Conservation (phyloP, 2,113 vertebrate genomes). For the Macroglossus sobrinus region DNA sequence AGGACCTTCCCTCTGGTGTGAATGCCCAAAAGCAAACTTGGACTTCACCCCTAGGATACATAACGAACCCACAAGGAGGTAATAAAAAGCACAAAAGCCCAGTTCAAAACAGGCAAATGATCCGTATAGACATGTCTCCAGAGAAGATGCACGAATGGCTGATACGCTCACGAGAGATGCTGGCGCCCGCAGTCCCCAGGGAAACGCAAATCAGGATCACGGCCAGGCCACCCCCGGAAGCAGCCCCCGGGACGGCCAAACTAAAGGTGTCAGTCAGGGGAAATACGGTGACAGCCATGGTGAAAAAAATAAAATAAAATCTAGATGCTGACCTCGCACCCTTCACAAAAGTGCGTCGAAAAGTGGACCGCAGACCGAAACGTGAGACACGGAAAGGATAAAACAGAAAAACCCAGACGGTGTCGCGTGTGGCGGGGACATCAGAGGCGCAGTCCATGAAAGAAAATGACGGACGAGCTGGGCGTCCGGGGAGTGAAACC, state of each 20-base stretch:
- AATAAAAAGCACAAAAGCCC: neutral
- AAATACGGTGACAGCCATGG: accelerated
- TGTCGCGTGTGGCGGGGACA: too few relatives aligned
- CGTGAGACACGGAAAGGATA: neutral
- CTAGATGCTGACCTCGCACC: neutral
- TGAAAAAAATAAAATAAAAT: too few relatives aligned
- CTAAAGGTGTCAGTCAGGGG: too few relatives aligned
- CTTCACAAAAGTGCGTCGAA: neutral
- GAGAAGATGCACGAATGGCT: neutral
- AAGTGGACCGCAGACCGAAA: neutral
- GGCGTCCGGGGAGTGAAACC: too few relatives aligned
- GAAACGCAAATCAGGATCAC: accelerated
- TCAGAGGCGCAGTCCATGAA: too few relatives aligned
- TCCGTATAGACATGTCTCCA: neutral
- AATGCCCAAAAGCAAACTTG: neutral
- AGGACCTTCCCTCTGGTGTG: too few relatives aligned
- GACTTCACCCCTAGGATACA: neutral
- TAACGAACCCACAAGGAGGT: neutral
- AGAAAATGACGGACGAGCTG: too few relatives aligned
- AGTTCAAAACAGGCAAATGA: neutral
- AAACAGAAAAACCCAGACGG: neutral
- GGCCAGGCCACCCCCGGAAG: accelerated
- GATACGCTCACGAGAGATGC: accelerated
- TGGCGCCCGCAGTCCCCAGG: accelerated
- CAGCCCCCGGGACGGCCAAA: accelerated